phyloP scores from a whole-genome alignment of 1,140 invertebrate species.

The Calycopis cecrops region DNA sequence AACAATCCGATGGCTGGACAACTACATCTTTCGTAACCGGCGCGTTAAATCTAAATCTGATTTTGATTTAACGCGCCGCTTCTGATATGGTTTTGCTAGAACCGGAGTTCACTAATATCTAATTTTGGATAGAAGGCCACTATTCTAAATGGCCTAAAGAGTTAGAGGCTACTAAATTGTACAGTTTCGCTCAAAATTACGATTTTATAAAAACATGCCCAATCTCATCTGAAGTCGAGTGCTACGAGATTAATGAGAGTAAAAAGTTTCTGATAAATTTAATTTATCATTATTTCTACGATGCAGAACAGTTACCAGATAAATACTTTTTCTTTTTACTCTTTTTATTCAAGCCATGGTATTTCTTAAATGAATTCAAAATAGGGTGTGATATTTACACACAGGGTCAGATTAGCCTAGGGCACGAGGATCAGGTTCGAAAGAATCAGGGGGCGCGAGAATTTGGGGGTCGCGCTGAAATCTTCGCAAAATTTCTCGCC shows the following conservation, averaged over 20 bases:
- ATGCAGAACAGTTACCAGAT: conserved; percentile 23
- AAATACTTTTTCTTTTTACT: conserved; percentile 27
- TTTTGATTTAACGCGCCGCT: too few relatives aligned
- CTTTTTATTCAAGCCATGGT: conserved; percentile 28
- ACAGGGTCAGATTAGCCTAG: too few relatives aligned
- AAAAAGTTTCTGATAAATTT: conserved; percentile 14
- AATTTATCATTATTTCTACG: conserved; percentile 27
- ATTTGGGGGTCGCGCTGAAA: too few relatives aligned
- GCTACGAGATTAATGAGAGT: conserved; percentile 12
- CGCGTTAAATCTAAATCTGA: too few relatives aligned
- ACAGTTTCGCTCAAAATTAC: conserved; percentile 16
- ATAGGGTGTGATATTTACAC: too few relatives aligned
- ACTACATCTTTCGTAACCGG: too few relatives aligned
- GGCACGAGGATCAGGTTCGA: too few relatives aligned
- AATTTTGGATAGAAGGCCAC: conserved; percentile 19
- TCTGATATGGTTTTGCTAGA: conserved; percentile 15
- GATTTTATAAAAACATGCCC: conserved; percentile 18
- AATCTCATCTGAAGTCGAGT: conserved; percentile 9
- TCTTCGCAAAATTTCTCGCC: too few relatives aligned
- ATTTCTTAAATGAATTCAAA: too few relatives aligned
- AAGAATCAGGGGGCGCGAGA: too few relatives aligned
- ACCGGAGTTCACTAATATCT: conserved; percentile 19
- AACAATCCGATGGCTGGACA: too few relatives aligned
- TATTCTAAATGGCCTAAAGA: conserved; percentile 16
- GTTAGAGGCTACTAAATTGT: conserved; percentile 14